A percentile compares a stretch with the other conserved stretches of the same genome.
Conservation (phyloP, 2,113 vertebrate genomes). For the Mesembrinibis cayennensis region DNA sequence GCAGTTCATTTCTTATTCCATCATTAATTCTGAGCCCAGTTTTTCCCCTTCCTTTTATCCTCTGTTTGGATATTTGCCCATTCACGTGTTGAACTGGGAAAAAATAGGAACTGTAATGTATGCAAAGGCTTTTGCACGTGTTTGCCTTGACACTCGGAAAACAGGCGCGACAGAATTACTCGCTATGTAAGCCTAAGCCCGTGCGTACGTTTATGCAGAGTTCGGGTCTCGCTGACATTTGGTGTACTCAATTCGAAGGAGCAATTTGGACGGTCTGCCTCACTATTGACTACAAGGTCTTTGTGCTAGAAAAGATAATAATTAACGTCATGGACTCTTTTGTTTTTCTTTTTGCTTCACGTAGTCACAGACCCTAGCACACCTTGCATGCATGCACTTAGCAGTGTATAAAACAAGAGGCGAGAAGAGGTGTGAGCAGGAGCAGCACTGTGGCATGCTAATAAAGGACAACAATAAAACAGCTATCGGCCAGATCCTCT, state of each 20-base stretch:
- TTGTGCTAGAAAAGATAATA: background rate
- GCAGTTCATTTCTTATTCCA: slow-evolving; percentile 25
- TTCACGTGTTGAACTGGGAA: background rate
- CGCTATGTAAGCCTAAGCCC: rapidly evolving
- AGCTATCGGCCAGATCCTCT: background rate
- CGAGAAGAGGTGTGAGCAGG: slow-evolving; percentile 29
- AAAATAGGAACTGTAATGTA: background rate
- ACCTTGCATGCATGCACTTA: background rate
- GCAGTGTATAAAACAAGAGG: background rate
- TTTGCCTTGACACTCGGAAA: background rate
- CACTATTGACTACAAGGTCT: background rate
- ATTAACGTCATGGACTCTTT: background rate
- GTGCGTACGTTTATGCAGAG: background rate
- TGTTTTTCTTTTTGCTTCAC: background rate
- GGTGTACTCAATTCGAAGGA: background rate
- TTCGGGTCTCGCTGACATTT: background rate
- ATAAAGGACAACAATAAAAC: slow-evolving; percentile 66
- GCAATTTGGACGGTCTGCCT: background rate
- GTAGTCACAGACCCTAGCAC: background rate
- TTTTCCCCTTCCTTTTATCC: background rate
- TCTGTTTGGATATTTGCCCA: background rate
- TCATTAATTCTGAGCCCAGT: background rate
- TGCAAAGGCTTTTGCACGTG: background rate
- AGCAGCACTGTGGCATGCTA: slow-evolving; percentile 79
- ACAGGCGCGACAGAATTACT: background rate